Evolutionary conservation across 2,113 vertebrate species (phyloP).

Genomic region (Cynopterus brachyotis): DNA sequence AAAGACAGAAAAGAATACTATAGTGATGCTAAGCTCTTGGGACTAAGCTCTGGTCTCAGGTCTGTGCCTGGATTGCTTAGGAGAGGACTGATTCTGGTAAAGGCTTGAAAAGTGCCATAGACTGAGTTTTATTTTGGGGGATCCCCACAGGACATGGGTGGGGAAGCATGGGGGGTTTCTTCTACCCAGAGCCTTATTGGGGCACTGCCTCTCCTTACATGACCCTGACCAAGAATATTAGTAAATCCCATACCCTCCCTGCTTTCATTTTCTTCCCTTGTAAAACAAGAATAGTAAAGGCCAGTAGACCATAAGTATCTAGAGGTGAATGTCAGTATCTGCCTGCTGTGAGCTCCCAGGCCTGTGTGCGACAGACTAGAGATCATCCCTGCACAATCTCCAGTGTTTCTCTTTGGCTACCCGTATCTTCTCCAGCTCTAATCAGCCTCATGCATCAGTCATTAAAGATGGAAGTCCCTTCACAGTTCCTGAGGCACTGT

Average conservation of each 20-base stretch:
- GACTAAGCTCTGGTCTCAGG: neutral
- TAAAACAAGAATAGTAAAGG: conserved; percentile 1
- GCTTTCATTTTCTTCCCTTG: neutral
- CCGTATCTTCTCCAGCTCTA: neutral
- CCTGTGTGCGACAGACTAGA: neutral
- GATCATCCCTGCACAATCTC: neutral
- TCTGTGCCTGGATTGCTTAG: neutral
- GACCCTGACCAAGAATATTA: neutral
- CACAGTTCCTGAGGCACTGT: neutral
- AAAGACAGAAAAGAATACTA: neutral
- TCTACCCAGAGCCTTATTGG: neutral
- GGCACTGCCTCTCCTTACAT: neutral
- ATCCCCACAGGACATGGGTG: neutral
- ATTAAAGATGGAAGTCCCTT: neutral
- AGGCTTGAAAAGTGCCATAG: neutral
- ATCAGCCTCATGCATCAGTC: neutral
- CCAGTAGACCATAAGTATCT: neutral
- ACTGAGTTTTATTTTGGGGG: neutral
- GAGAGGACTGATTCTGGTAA: neutral
- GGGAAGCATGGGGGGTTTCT: neutral
- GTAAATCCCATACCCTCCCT: neutral
- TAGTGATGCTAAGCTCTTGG: neutral
- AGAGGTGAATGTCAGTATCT: neutral
- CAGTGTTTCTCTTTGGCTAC: neutral
- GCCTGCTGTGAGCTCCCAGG: neutral